Evolutionary conservation across 2,888 invertebrate species (phyloP), one percentile per base, ranked within the genome.

Genomic region (Saturnia pavonia): DNA sequence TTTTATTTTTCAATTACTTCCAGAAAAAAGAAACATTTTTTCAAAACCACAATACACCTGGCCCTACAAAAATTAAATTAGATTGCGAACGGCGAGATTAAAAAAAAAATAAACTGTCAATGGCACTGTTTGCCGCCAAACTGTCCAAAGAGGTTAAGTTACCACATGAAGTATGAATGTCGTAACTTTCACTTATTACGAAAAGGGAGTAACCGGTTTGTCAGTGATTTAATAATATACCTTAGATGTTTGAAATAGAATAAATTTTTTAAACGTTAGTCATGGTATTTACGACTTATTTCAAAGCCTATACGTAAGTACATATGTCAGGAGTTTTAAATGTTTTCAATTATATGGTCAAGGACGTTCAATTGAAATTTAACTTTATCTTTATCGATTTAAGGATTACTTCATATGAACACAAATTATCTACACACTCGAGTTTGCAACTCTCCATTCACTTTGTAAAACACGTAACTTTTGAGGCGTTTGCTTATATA

Each of bases 101-200:
- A 48, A 71, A 74, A 81, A 81, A 81, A 80, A 75, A 74, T 69
- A 72, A 82, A 80, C 83, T 84, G 83, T 84, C 85, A 80, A 75
- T 76, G 77, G 74, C 65, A 74, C 80, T 68, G 77, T 89, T 91
- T 90, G 80, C 88, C 91, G 91, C 90, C 88, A 91, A 90, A 92
- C 92, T 92, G 85, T 88, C 77, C 81, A 74, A 75, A 77, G 66
- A 67, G 70, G 66, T 67, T 80, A 83, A 34, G 79, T 54, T 54
- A 54, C 54, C 81, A 75, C 78, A 81, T 79, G 78, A 82, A 78
- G 78, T 74, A 71, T 76, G 72, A 76, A 76, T 77, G 72, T 76
- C 71, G 73, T 66, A 74, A 85, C 82, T 83, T 85, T 82, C 84
- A 84, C 83, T 82, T 75, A 74, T 75, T 70, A 70, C 66, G 67